These are phyloP conservation scores for Argyresthia goedartella DNA, from an alignment of 2,888 invertebrate genomes.

Conservation along the genomic window DNA sequence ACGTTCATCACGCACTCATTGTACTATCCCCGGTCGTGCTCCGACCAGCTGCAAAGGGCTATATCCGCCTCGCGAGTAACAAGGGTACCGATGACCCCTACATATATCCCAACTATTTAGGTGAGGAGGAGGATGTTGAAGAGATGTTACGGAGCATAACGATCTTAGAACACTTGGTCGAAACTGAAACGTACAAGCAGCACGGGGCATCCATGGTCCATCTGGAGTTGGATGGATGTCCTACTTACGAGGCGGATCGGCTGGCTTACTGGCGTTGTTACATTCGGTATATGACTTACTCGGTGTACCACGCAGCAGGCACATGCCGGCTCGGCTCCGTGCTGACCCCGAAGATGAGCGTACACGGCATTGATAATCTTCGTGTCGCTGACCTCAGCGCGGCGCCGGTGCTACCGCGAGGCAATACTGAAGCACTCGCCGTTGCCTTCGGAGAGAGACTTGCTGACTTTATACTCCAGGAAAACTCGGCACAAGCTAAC, in stretches of 20 bases:
- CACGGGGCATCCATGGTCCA: slow-evolving; percentile 23
- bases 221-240: slow-evolving; percentile 26
- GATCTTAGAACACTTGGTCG: slow-evolving; percentile 22
- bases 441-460: slow-evolving; percentile 39
- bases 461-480: slow-evolving; percentile 25
- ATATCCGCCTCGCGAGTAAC: slow-evolving; percentile 28
- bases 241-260: slow-evolving; percentile 10
- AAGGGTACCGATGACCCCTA: slow-evolving; percentile 26
- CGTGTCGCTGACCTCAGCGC: slow-evolving; percentile 34
- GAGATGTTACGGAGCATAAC: slow-evolving; percentile 26
- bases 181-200: slow-evolving; percentile 13
- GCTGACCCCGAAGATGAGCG: slow-evolving; percentile 30
- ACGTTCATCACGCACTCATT: slow-evolving; percentile 22
- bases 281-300: slow-evolving; percentile 23
- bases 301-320: slow-evolving; percentile 37
- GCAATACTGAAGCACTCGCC: slow-evolving; percentile 33
- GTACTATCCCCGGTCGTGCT: slow-evolving; percentile 24
- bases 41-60: slow-evolving; percentile 22
- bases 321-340: slow-evolving; percentile 32
- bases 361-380: slow-evolving; percentile 26
- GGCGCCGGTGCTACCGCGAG: slow-evolving; percentile 27
- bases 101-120: slow-evolving; percentile 34
- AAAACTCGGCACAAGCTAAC: no score
- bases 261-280: slow-evolving; percentile 7
- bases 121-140: slow-evolving; percentile 27